These are phyloP conservation scores for Speoplatyrhinus poulsoni DNA, from an alignment of 2,113 vertebrate species.

Conservation along the genomic window DNA sequence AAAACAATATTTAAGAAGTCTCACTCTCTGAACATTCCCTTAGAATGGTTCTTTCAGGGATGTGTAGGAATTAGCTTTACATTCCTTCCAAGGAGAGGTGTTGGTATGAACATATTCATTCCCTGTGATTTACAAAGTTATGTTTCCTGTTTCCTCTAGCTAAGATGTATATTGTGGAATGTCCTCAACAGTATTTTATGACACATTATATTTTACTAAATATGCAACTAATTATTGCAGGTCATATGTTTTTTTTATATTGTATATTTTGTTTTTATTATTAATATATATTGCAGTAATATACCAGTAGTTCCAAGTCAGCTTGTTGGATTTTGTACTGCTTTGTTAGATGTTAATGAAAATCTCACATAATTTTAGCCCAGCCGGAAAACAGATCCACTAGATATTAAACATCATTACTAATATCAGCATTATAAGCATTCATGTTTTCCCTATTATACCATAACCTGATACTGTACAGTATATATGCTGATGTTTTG, in stretches of 20 bases:
- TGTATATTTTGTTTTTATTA: too few species aligned
- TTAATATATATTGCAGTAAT: too few species aligned
- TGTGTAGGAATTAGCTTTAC: conserved; percentile 46
- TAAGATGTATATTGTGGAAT: conserved; percentile 9
- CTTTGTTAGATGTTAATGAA: conserved; percentile 17
- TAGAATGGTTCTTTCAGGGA: conserved; percentile 26
- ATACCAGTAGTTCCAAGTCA: not conserved
- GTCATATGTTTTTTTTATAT: too few species aligned
- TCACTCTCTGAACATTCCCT: conserved; percentile 37
- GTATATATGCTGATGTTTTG: not conserved
- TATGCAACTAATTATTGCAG: too few species aligned
- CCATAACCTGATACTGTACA: too few species aligned
- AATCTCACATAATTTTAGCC: not conserved
- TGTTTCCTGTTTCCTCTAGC: conserved; percentile 9
- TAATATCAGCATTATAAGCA: too few species aligned
- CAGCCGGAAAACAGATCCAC: not conserved
- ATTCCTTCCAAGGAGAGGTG: conserved; percentile 54
- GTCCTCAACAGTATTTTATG: not conserved
- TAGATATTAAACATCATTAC: not conserved
- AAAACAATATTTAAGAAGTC: conserved; percentile 25
- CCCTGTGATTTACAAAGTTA: conserved; percentile 5
- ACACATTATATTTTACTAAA: not conserved
- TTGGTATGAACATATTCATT: conserved; percentile 41
- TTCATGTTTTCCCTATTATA: too few species aligned
- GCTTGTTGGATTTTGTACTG: conserved; percentile 5